phyloP scores from a whole-genome alignment of 2,888 invertebrate species.

The Rosalia funebris region DNA sequence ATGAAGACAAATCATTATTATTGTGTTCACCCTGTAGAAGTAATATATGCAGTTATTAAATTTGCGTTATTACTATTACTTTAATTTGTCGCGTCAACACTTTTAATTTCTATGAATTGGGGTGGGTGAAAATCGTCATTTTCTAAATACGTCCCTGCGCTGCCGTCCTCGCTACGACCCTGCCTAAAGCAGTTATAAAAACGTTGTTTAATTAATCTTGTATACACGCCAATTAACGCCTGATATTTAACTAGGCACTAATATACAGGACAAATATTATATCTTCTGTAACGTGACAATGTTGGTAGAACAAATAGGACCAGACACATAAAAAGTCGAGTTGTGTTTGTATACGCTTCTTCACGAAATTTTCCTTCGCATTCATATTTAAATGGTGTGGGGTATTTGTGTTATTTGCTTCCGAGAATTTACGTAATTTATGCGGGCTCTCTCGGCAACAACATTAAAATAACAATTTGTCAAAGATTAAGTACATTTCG shows the following conservation, averaged over 20 bases:
- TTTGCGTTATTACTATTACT: no score
- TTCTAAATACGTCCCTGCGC: no score
- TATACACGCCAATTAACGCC: constrained; percentile 12
- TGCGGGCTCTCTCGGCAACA: constrained; percentile 5
- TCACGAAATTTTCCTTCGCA: constrained; percentile 6
- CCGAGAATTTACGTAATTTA: constrained; percentile 24
- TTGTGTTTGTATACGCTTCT: constrained; percentile 5
- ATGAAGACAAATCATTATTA: no score
- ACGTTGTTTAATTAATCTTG: constrained; percentile 1
- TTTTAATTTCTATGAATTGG: no score
- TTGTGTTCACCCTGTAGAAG: no score
- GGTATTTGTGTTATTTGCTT: constrained; percentile 14
- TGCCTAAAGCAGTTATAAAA: not conserved
- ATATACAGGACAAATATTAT: constrained; percentile 16
- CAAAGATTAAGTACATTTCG: constrained; percentile 15
- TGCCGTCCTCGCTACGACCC: no score
- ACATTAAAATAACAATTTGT: constrained; percentile 23
- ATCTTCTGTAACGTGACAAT: constrained; percentile 22
- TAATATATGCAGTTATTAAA: no score
- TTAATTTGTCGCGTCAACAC: no score
- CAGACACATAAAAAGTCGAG: constrained; percentile 11
- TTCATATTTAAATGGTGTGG: constrained; percentile 19
- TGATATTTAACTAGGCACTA: constrained; percentile 15
- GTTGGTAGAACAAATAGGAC: constrained; percentile 19
- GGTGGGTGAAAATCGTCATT: no score